These are phyloP conservation scores for Cylas formicarius DNA, from an alignment of 1,140 invertebrate genomes.

Conservation along the genomic window DNA sequence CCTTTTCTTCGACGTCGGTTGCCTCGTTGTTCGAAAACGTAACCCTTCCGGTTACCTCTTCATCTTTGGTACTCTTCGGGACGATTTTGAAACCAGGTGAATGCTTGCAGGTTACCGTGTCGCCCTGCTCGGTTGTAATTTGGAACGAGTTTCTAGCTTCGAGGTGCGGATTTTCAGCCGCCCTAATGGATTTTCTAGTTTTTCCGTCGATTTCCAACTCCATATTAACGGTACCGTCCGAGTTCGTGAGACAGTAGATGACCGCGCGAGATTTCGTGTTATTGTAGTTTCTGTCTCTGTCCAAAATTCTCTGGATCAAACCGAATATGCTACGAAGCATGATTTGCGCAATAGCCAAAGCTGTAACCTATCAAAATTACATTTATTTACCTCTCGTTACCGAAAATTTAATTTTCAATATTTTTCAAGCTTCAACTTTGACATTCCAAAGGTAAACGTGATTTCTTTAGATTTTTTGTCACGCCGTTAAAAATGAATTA, in stretches of 20 bases:
- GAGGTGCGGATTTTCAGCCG: slow-evolving; percentile 4
- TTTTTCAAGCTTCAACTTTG: no score
- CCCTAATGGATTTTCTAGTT: slow-evolving; percentile 8
- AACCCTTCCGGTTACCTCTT: slow-evolving; percentile 3
- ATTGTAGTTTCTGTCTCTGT: slow-evolving; percentile 24
- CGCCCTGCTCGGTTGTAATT: slow-evolving; percentile 22
- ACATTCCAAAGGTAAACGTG: no score
- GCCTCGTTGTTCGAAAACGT: slow-evolving; percentile 8
- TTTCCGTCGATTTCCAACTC: slow-evolving; percentile 19
- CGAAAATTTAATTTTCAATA: no score
- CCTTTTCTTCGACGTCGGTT: not conserved
- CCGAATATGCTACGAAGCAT: slow-evolving; percentile 19
- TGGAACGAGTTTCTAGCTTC: slow-evolving; percentile 10
- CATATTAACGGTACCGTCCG: slow-evolving; percentile 17
- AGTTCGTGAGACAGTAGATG: slow-evolving; percentile 19
- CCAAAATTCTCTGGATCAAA: slow-evolving; percentile 24
- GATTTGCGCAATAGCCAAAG: no score
- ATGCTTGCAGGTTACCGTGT: slow-evolving; percentile 21
- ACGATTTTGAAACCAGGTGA: slow-evolving; percentile 10
- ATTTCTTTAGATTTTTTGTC: no score
- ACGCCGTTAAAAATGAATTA: no score
- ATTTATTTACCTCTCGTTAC: no score
- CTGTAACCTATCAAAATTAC: no score
- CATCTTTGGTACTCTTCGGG: slow-evolving; percentile 1
- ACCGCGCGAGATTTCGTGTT: slow-evolving; percentile 25